These are phyloP conservation scores for Volucella bombylans DNA, from an alignment of 2,888 invertebrate species.

Conservation along the genomic window DNA sequence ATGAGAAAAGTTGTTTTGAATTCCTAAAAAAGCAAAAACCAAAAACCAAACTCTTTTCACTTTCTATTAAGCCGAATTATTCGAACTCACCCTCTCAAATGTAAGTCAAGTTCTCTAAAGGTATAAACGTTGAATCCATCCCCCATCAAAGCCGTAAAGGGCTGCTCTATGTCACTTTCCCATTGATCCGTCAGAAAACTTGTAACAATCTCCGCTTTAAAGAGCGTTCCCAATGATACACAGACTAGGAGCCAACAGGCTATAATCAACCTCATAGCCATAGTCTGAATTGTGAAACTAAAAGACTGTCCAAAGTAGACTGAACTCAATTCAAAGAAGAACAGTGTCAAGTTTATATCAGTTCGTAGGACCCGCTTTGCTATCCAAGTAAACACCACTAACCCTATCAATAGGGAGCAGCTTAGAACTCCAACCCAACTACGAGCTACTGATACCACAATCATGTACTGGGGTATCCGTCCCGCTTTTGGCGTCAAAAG, in stretches of 20 bases:
- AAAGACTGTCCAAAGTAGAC: constrained; percentile 54
- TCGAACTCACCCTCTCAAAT: constrained; percentile 50
- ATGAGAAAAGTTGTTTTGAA: constrained; percentile 53
- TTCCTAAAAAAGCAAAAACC: constrained; percentile 35
- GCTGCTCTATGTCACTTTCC: constrained; percentile 40
- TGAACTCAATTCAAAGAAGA: constrained; percentile 39
- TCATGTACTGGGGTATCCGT: constrained; percentile 50
- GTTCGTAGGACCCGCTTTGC: constrained; percentile 25
- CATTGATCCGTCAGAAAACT: constrained; percentile 44
- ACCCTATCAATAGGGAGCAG: background rate
- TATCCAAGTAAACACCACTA: constrained; percentile 15
- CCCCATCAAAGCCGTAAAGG: constrained; percentile 46
- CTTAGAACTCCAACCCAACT: constrained; percentile 44
- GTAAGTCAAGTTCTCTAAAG: constrained; percentile 49
- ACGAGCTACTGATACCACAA: constrained; percentile 28
- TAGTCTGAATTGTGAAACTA: constrained; percentile 17
- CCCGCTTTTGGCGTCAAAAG: constrained; percentile 56
- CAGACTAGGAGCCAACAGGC: constrained; percentile 51
- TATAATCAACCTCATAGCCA: constrained; percentile 43
- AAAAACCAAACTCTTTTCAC: background rate
- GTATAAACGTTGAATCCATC: constrained; percentile 48
- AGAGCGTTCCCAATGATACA: constrained; percentile 46
- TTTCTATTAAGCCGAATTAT: background rate
- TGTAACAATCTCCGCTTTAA: constrained; percentile 62
- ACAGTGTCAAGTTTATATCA: constrained; percentile 22